Conservation (phyloP, 2,888 invertebrate genomes). For the Eremobia ochroleuca region DNA sequence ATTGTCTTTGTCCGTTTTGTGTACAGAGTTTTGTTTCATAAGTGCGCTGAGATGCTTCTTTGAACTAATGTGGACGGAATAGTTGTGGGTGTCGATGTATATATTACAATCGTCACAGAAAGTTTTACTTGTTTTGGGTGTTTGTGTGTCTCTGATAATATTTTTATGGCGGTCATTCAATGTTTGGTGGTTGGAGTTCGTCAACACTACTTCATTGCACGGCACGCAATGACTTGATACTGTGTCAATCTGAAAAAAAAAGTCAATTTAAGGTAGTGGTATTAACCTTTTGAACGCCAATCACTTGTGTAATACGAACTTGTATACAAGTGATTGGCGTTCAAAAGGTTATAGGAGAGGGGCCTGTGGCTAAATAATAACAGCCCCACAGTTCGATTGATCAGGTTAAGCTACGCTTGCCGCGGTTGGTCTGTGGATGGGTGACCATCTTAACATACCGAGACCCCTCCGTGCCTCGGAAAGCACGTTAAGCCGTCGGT, state of each 20-base stretch:
- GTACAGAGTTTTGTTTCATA: background rate
- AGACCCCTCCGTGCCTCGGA: too few species aligned
- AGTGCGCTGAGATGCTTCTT: constrained; percentile 1
- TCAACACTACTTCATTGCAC: constrained; percentile 36
- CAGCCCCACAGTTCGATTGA: too few species aligned
- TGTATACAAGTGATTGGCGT: too few species aligned
- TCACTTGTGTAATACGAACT: too few species aligned
- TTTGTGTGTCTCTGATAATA: background rate
- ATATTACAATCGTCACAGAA: constrained; percentile 29
- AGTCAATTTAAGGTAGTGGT: background rate
- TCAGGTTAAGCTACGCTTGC: too few species aligned
- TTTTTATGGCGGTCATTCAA: constrained; percentile 13
- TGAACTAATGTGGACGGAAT: background rate
- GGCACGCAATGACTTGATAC: constrained; percentile 40
- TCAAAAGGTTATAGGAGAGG: too few species aligned
- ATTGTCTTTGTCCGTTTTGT: rapidly evolving
- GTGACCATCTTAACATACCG: too few species aligned
- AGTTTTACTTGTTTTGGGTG: background rate
- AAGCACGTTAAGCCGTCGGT: too few species aligned
- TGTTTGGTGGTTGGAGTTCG: background rate
- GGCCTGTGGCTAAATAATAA: too few species aligned
- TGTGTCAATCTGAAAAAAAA: constrained; percentile 23
- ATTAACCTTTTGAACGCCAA: too few species aligned
- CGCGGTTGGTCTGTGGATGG: too few species aligned
- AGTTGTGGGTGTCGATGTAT: constrained; percentile 23